Evolutionary conservation across 2,113 vertebrate species (phyloP).

Genomic region (Acinonyx jubatus): DNA sequence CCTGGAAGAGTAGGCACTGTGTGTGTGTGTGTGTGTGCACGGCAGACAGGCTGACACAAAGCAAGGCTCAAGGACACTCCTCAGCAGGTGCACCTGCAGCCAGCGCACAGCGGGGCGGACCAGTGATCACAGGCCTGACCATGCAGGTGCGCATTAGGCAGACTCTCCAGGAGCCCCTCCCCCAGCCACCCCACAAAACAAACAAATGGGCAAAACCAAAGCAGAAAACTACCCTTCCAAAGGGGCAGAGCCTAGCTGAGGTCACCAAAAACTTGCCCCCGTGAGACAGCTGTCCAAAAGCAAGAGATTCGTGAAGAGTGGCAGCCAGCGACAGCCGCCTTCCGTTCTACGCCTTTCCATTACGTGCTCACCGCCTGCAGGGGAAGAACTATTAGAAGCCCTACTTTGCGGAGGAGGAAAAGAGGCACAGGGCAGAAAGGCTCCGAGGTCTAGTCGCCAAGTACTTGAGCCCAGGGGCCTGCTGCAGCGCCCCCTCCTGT

Average conservation of each 20-base stretch:
- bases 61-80: neutral
- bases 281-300: neutral
- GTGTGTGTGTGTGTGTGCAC: too few species aligned
- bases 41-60: neutral
- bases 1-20: neutral
- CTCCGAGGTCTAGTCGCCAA: neutral
- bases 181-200: neutral
- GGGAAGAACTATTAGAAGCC: neutral
- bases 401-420: neutral
- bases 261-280: neutral
- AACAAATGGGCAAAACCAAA: neutral
- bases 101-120: neutral
- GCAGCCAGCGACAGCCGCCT: neutral
- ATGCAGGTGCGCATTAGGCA: neutral
- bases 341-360: neutral
- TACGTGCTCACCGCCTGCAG: neutral
- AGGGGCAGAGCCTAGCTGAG: too few species aligned
- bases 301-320: neutral
- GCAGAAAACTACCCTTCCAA: neutral
- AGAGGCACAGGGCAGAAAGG: neutral
- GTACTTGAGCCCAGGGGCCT: neutral
- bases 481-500: too few species aligned
- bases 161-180: neutral
- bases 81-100: neutral
- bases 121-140: neutral